Percentiles rank a stretch among this genome's conserved stretches.
Evolutionary conservation across 2,888 invertebrate genomes (phyloP).

Genomic region (Xanthorhoe spadicearia): DNA sequence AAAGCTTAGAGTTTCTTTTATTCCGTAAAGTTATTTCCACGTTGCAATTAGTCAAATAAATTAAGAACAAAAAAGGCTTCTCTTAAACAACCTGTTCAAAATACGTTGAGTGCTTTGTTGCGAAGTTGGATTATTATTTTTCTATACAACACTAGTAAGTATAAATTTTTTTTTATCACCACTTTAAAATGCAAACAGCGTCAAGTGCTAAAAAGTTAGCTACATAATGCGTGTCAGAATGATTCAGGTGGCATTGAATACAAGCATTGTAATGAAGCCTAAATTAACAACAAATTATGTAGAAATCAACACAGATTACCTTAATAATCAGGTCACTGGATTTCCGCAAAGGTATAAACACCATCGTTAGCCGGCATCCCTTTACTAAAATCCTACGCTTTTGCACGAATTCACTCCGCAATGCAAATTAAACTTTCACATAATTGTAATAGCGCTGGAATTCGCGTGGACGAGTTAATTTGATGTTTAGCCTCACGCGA

Average conservation of each 20-base stretch:
- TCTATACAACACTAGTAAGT: too few relatives aligned
- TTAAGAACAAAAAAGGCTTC: background rate
- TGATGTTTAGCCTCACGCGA: conserved; percentile 63
- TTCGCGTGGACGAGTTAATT: conserved; percentile 45
- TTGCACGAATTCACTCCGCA: conserved; percentile 34
- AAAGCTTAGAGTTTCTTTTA: background rate
- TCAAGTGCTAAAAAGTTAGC: background rate
- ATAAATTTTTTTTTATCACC: too few relatives aligned
- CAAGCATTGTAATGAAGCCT: background rate
- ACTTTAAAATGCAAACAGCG: too few relatives aligned
- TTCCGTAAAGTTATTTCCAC: background rate
- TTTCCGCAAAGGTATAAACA: conserved; percentile 50
- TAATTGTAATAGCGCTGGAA: conserved; percentile 42
- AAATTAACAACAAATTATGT: conserved; percentile 24
- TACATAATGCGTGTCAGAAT: too few relatives aligned
- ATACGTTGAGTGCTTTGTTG: too few relatives aligned
- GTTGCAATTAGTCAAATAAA: background rate
- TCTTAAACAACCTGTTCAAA: too few relatives aligned
- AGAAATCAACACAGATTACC: conserved; percentile 38
- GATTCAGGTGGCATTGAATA: background rate
- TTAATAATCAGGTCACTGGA: conserved; percentile 48
- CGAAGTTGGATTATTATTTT: too few relatives aligned
- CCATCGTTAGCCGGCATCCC: conserved; percentile 60
- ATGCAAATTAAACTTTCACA: conserved; percentile 40
- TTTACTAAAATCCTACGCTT: conserved; percentile 54